These are phyloP conservation scores for Hydrotaea diabolus DNA, from an alignment of 2,888 invertebrate species.

Conservation along the genomic window DNA sequence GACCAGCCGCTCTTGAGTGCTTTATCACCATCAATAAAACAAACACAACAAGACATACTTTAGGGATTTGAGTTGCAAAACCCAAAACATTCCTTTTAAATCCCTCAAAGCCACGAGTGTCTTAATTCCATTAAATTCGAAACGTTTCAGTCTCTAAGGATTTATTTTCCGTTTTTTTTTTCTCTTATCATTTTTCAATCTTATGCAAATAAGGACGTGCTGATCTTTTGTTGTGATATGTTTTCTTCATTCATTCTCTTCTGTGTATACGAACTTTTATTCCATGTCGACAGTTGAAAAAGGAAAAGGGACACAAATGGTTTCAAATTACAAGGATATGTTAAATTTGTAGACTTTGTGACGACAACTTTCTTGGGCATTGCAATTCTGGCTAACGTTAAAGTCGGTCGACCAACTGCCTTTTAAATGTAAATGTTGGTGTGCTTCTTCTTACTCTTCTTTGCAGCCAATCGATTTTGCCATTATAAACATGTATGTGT, in stretches of 20 bases:
- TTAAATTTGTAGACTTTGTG: not conserved
- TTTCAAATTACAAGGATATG: conserved; percentile 56
- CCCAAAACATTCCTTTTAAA: not conserved
- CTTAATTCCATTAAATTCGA: not conserved
- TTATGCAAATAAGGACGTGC: conserved; percentile 58
- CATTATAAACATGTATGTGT: too few species aligned
- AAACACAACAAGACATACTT: not conserved
- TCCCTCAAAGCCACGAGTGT: not conserved
- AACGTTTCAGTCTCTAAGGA: conserved; percentile 41
- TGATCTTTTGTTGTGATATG: conserved; percentile 58
- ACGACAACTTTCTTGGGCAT: not conserved
- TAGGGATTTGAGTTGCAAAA: not conserved
- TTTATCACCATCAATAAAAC: not conserved
- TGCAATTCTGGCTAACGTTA: not conserved
- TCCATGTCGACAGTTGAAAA: not conserved
- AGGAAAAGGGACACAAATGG: conserved; percentile 5
- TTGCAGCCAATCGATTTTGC: too few species aligned
- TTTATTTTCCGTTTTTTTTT: conserved; percentile 4
- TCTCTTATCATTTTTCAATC: conserved; percentile 22
- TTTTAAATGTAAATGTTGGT: conserved; percentile 8
- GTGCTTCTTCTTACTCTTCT: not conserved
- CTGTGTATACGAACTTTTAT: not conserved
- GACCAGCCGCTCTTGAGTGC: not conserved
- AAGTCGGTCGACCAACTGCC: conserved; percentile 1
- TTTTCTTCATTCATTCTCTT: not conserved